Base-by-base conservation (phyloP, 2,888 invertebrate genomes). In the Calliopum simillimum region DNA sequence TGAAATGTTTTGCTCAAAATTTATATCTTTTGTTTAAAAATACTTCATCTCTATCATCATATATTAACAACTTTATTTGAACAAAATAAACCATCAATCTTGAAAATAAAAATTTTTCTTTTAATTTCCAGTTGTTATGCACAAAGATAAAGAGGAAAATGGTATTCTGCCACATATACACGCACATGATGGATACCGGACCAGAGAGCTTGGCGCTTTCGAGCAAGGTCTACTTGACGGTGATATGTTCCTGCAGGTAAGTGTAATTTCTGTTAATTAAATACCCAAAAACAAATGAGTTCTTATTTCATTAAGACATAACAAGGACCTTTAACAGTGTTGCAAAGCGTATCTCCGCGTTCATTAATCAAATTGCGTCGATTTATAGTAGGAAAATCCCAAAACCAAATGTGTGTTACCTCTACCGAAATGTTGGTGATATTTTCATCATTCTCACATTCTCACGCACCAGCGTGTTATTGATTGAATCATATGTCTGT, bases 161-260 rank as follows among this genome's bases (percentile, higher is more conserved):
- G 89, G 89, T 77, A 88, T 92, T 75, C 87, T 91, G 81, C 85
- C 86, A 71, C 93, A 93, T 84, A 90, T 88, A 63, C 90, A 89
- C 82, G 85, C 89, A 74, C 87, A 90, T 73, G 90, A 90, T 78
- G 85, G 86, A 77, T 87, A 87, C 86, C 88, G 93, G 78, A 89
- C 90, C 77, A 88, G 93, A 81, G 93, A 93, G 82, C 89, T 96
- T 85, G 92, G 94, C 47, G 93, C 94, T 72, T 95, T 94, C 87
- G 96, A 96, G 86, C 95, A 96, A 87, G 92, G 93, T 79, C 92
- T 95, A 87, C 90, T 96, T 77, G 96, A 97, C 86, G 96, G 96
- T 78, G 96, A 97, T 88, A 94, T 96, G 93, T 96, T 97, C 89
- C 90, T 97, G 81, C 96, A 97, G 93, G 96, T 96, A 88, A 88